Percentiles rank a stretch among this genome's conserved stretches.
phyloP scores from a whole-genome alignment of 2,797 vertebrate genomes.

The Epinephelus coioides region DNA sequence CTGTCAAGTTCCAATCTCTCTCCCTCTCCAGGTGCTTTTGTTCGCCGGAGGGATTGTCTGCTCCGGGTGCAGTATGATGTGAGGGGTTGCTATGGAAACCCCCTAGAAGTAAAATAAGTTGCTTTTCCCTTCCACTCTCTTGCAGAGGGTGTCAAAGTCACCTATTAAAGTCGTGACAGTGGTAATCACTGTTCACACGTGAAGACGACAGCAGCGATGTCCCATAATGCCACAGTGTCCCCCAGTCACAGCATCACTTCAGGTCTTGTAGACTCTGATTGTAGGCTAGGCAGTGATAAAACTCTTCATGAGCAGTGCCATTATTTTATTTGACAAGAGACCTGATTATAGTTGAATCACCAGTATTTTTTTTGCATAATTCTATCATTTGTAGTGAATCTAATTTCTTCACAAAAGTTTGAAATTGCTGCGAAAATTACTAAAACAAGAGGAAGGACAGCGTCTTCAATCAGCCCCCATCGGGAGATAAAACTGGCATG shows the following conservation, averaged over 20 bases:
- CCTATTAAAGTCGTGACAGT: slow-evolving; percentile 62
- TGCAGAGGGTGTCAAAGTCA: slow-evolving; percentile 63
- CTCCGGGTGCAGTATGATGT: slow-evolving; percentile 72
- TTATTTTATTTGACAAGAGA: slow-evolving; percentile 23
- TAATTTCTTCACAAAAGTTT: slow-evolving; percentile 20
- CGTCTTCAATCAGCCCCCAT: slow-evolving; percentile 39
- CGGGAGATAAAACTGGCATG: slow-evolving; percentile 48
- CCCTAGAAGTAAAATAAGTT: slow-evolving; percentile 74
- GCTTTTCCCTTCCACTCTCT: slow-evolving; percentile 44
- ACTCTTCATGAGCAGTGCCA: neutral
- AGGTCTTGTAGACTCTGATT: neutral
- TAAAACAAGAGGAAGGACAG: slow-evolving; percentile 33
- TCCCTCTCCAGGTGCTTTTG: slow-evolving; percentile 76
- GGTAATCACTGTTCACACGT: slow-evolving; percentile 46
- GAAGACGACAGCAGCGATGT: slow-evolving; percentile 25
- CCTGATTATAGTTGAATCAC: slow-evolving; percentile 14
- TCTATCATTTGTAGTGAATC: slow-evolving; percentile 42
- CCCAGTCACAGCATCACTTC: slow-evolving; percentile 26
- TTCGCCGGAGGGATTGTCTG: slow-evolving; percentile 73
- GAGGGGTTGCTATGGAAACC: slow-evolving; percentile 84
- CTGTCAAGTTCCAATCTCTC: slow-evolving; percentile 60
- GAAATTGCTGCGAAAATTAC: neutral
- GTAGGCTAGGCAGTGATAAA: slow-evolving; percentile 12
- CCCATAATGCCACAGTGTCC: slow-evolving; percentile 45
- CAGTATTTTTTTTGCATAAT: slow-evolving; percentile 28